Evolutionary conservation across 2,113 vertebrate genomes (phyloP).

Genomic region (Albula goreensis): DNA sequence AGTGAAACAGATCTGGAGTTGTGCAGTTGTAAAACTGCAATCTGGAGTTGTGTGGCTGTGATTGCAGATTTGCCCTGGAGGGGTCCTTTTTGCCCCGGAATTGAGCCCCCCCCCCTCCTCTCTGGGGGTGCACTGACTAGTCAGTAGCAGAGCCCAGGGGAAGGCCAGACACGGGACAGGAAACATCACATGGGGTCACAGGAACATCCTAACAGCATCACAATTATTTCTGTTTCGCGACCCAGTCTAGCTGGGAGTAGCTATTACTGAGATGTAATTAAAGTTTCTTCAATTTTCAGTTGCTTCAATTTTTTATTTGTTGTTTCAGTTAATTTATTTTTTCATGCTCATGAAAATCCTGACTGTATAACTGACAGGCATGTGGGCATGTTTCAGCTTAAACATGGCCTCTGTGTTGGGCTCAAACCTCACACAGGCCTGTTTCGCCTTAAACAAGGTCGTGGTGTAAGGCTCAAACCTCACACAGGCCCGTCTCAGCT

Average conservation of each 20-base stretch:
- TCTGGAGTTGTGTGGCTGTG: not conserved
- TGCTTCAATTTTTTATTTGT: too few species aligned
- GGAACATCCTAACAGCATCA: slow-evolving; percentile 43
- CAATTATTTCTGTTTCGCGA: slow-evolving; percentile 41
- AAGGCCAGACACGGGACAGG: slow-evolving; percentile 46
- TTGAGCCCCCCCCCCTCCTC: slow-evolving; percentile 22
- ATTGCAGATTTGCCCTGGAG: slow-evolving; percentile 11
- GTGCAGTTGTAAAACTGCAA: slow-evolving; percentile 5
- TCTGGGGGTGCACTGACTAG: slow-evolving; percentile 19
- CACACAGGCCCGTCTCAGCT: too few species aligned
- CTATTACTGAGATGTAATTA: slow-evolving; percentile 20
- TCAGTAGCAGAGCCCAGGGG: slow-evolving; percentile 34
- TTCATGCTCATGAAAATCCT: too few species aligned
- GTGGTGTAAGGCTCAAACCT: too few species aligned
- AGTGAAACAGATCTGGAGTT: not conserved
- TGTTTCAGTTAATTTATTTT: too few species aligned
- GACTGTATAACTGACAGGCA: too few species aligned
- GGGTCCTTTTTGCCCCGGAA: slow-evolving; percentile 16
- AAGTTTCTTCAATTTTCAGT: too few species aligned
- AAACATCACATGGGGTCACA: slow-evolving; percentile 51
- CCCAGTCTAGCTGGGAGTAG: slow-evolving; percentile 27
- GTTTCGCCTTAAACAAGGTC: too few species aligned
- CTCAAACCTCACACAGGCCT: too few species aligned
- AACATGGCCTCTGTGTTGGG: too few species aligned
- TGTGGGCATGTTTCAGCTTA: too few species aligned